Base-by-base conservation (phyloP, 2,113 vertebrate species). In the Rattus rattus region DNA sequence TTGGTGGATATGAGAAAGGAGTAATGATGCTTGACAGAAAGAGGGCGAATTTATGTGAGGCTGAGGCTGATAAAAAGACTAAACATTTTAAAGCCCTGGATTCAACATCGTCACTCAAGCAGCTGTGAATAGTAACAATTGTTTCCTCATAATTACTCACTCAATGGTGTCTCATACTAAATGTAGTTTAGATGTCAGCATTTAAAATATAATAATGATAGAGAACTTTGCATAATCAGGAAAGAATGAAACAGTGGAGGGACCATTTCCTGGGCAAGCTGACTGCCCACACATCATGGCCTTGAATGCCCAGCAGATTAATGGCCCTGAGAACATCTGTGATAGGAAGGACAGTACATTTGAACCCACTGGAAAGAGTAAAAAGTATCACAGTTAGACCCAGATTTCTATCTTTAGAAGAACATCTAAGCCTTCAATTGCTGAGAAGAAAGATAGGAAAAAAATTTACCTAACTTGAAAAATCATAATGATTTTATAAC, bases 111-210 rank as follows among this genome's bases (percentile, higher is more conserved):
- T 94, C 39, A 2, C 49, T 88, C 16, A 65, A 93, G 49, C 67
- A 90, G 16, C 72, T 89, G n/a, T 49, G 26, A 88, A 88, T 52
- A 67, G 47, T 88, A 72, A 39, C 28, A 94, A 70, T 80, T 88
- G 30, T 91, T 94, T 88, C 5, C n/a, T 94, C 63, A 43, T 63
- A 96, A 89, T 65, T 95, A 83, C 65, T 93, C 67, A 79, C 20
- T 81, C 47, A 26, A 5, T 72, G 28, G 39, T 59, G 22, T 47
- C n/a, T 91, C 70, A 88, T 86, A 47, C 52, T 91, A 86, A 89
- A 93, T 91, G 16, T 72, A 73, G 33, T 47, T 94, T 47, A 94
- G 67, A 87, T 73, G 22, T 83, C 52, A 88, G 24, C 33, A 67
- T 75, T 89, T 95, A 9, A 28, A 76, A 93, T 49, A 72, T 52